Evolutionary conservation across 2,113 vertebrate species (phyloP), one percentile per base, ranked within the genome.

Genomic region (Chelonoidis abingdonii): DNA sequence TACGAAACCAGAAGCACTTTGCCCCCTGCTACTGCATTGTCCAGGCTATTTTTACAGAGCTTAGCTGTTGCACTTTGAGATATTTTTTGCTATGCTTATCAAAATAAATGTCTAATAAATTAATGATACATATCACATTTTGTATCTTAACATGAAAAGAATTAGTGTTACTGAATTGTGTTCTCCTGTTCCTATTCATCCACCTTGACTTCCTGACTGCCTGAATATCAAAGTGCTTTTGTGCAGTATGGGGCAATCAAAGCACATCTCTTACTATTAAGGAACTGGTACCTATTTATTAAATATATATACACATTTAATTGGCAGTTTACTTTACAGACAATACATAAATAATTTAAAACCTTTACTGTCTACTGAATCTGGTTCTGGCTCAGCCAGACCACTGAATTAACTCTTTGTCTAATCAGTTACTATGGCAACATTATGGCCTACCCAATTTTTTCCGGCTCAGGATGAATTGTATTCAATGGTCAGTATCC

Each of bases 361-460:
- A 56, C 56, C 29, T 88, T 91, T 96, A 41, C 53, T 89, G 9
- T 89, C 80, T 84, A 27, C 81, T 90, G 79, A 88, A 92, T 95
- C 90, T 96, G 86, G 57, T 89, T 94, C 86, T 87, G 57, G 56
- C 75, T 91, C 95, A 57, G 44, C 88, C 44, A 96, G 95, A 95
- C 90, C 62, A 57, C 44, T 88, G 90, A 94, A 93, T 95, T 87
- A 93, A 91, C 86, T 57, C 87, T 90, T 97, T 93, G 91, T 94
- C 91, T 41, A 69, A n/a, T 87, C 83, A 92, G 93, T 95, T 96
- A 84, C 93, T 92, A 95, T 92, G 82, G 69, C 35, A 97, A 96
- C 80, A 89, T 75, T 83, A 69, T 92, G 92, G 81, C 65, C 81
- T 95, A 84, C 65, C 62, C 53, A 90, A 41, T 88, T 92, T 93